Base-by-base conservation (phyloP, 2,888 invertebrate species). In the Doris montereyensis region DNA sequence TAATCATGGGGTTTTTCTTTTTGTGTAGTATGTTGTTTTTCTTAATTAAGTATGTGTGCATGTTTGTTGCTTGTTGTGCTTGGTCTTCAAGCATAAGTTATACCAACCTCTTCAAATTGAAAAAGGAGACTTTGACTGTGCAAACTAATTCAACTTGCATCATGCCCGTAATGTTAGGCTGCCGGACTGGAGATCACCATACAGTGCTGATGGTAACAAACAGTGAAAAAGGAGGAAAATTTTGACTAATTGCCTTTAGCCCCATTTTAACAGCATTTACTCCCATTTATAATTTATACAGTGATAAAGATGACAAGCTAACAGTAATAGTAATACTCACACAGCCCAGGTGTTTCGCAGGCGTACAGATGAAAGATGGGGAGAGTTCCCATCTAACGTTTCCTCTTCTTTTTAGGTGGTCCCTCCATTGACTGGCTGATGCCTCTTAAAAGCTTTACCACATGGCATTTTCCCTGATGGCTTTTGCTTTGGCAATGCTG, bases 401-500 rank as follows among this genome's bases (percentile, higher is more conserved):
- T 41, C 52, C 52, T 41, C 52, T 17, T 41, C 52, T 41, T 41
- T 41, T 41, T 41, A 17, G 52, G 52, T 17, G 17, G 52, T 41
- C 52, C 52, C 52, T 41, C 68, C 28, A 8, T 3, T 68, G 68
- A 10, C 30, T 24, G 28, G 24, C 28, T 8, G 28, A 68, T 8
- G 68, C 24, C 68, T 28, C 28, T 24, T n/a, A n/a, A n/a, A n/a
- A n/a, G n/a, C n/a, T n/a, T n/a, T n/a, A n/a, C n/a, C 24, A 28
- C 28, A 68, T 68, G 30, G 68, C 68, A 28, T 10, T 28, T 24
- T 68, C 28, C 28, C 24, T 26, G 68, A 68, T 68, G 26, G 8
- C 10, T 28, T 28, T 68, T 13, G 68, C 68, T 68, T 28, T 68
- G 8, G 68, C 68, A 68, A 68, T 68, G 24, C n/a, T 28, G 13